Conservation (phyloP, 2,888 invertebrate species). For the Carabus problematicus region DNA sequence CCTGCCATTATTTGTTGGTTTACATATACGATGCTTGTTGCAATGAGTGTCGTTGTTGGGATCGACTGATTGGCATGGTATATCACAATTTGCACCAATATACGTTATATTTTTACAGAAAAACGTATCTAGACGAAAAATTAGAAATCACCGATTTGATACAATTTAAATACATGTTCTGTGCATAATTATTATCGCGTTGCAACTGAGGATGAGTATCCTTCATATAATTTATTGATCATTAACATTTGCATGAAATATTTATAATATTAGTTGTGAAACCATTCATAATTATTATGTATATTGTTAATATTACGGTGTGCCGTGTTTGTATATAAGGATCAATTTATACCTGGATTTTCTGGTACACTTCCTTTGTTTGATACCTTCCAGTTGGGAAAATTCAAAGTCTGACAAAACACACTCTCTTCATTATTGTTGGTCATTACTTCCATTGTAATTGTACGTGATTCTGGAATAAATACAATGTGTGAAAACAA, state of each 20-base stretch:
- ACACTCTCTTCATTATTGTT: background rate
- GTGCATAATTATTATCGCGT: too few species aligned
- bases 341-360: too few species aligned
- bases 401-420: too few species aligned
- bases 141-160: background rate
- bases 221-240: too few species aligned
- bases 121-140: background rate
- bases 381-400: too few species aligned
- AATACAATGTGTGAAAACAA: background rate
- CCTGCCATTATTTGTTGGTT: slow-evolving; percentile 16
- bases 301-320: too few species aligned
- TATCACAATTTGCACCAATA: slow-evolving; percentile 45
- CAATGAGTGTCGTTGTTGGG: slow-evolving; percentile 40
- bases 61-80: slow-evolving; percentile 44
- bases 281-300: too few species aligned
- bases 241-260: too few species aligned
- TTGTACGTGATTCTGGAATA: background rate
- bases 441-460: background rate
- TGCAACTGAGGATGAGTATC: too few species aligned
- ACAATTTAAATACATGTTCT: background rate
- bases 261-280: too few species aligned
- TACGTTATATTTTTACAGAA: slow-evolving; percentile 18
- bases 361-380: too few species aligned
- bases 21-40: slow-evolving; percentile 44
- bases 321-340: too few species aligned